phyloP scores from a whole-genome alignment of 2,888 invertebrate species.

The Chironomus riparius region DNA sequence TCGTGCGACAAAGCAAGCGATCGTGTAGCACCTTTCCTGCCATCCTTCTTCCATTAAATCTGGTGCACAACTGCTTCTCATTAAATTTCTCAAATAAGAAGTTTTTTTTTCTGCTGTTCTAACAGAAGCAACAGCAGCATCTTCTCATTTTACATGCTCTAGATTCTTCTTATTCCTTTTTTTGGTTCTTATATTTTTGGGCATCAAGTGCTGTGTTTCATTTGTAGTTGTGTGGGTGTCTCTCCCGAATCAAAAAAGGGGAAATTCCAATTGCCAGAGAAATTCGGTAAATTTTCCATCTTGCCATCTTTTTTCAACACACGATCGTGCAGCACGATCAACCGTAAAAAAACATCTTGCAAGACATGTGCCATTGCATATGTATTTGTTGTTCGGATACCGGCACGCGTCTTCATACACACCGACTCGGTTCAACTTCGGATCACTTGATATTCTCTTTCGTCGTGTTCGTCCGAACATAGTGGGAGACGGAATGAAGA shows the following conservation, averaged over 20 bases:
- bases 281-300: not conserved
- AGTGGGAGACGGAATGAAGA: not conserved
- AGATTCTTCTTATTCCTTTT: not conserved
- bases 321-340: not conserved
- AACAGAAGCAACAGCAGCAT: conserved; percentile 2
- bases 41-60: not conserved
- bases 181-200: not conserved
- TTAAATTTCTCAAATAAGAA: not conserved
- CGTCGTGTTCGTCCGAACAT: not conserved
- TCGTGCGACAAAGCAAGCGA: not conserved
- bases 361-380: not conserved
- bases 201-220: not conserved
- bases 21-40: conserved; percentile 20
- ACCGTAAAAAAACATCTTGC: not conserved
- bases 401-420: conserved; percentile 25
- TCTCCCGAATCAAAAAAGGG: not conserved
- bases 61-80: conserved; percentile 18
- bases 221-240: not conserved
- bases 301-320: conserved; percentile 19
- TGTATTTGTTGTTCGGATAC: not conserved
- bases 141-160: conserved; percentile 21
- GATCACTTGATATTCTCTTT: not conserved
- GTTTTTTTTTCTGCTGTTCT: not conserved
- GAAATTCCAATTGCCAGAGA: not conserved
- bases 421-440: not conserved